Conservation (phyloP, 30 jellyfish, hydroid and myxozoan species). For the Aurelia sp. region DNA sequence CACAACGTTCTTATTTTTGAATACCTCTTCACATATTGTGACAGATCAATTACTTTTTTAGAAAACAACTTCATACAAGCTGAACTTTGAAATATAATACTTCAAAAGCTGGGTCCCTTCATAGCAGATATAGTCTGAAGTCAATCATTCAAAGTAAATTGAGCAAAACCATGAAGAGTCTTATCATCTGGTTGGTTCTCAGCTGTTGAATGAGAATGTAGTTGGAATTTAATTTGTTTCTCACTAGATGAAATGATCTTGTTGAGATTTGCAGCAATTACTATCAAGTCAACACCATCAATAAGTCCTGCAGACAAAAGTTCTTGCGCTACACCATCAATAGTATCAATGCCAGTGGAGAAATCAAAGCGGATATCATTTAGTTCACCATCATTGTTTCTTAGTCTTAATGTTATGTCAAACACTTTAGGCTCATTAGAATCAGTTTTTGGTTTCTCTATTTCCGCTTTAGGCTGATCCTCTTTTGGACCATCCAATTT, state of each 20-base stretch:
- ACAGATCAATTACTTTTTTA: no score
- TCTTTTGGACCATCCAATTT: background rate
- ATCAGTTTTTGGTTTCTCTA: background rate
- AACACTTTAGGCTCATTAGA: conserved; percentile 61
- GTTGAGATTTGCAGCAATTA: conserved; percentile 95
- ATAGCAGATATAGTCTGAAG: no score
- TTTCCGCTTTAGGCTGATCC: background rate
- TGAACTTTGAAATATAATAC: no score
- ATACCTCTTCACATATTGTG: no score
- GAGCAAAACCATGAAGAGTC: conserved; percentile 88
- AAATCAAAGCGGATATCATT: conserved; percentile 96
- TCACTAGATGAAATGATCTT: conserved; percentile 73
- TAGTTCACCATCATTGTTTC: conserved; percentile 89
- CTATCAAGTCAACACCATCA: conserved; percentile 92
- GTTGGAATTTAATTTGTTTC: conserved; percentile 58
- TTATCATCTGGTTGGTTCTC: conserved; percentile 91
- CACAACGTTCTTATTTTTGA: no score
- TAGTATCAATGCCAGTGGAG: conserved; percentile 85
- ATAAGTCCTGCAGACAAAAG: conserved; percentile 96
- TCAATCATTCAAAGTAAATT: conserved; percentile 83
- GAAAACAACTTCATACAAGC: no score
- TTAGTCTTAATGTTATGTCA: conserved; percentile 79
- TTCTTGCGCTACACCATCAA: conserved; percentile 98
- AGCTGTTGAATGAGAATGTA: conserved; percentile 46
- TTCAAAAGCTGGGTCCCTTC: no score